These are phyloP conservation scores for Mayetiola destructor DNA, from an alignment of 2,888 invertebrate species.

Conservation along the genomic window DNA sequence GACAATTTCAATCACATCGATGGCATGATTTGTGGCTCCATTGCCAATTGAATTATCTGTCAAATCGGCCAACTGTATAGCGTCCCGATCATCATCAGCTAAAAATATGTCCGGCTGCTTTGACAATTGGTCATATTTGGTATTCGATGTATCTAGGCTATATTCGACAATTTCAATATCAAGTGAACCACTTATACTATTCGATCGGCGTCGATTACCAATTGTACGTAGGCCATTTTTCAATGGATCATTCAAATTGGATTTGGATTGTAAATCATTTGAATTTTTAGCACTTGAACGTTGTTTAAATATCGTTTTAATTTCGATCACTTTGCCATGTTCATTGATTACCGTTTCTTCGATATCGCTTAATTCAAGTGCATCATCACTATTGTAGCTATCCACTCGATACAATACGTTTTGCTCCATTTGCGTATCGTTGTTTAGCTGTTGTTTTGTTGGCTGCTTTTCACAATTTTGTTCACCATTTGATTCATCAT, in stretches of 20 bases:
- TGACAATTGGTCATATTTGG: background rate
- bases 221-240: background rate
- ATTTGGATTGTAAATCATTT: background rate
- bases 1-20: background rate
- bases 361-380: constrained; percentile 7
- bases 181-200: constrained; percentile 5
- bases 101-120: background rate
- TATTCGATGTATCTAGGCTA: background rate
- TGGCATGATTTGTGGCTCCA: background rate
- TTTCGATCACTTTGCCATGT: background rate
- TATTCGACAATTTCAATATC: constrained; percentile 1
- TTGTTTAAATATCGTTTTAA: background rate
- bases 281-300: background rate
- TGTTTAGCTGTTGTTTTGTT: no score
- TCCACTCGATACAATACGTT: constrained; percentile 7
- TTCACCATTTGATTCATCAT: background rate
- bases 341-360: background rate
- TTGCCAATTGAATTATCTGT: background rate
- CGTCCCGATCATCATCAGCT: background rate
- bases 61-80: background rate
- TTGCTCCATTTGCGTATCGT: constrained; percentile 4
- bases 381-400: constrained; percentile 1
- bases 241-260: background rate
- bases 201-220: background rate
- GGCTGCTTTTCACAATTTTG: background rate